Evolutionary conservation across 2,113 vertebrate genomes (phyloP), one percentile per base, ranked within the genome.

Genomic region (Anolis carolinensis): DNA sequence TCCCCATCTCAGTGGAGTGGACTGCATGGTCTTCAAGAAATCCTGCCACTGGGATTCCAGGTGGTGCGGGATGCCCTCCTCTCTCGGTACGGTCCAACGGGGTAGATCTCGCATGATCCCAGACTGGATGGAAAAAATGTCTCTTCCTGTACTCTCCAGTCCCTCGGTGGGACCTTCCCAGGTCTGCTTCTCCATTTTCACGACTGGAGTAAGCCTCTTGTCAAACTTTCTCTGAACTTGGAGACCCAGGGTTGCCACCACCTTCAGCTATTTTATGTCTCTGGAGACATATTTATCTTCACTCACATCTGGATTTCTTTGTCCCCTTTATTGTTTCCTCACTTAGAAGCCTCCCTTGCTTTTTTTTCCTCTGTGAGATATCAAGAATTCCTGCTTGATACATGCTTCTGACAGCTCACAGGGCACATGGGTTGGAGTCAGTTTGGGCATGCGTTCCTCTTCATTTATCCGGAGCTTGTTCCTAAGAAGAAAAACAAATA

Each of bases 11-110:
- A 44, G 4, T 3, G n/a, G 44, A 30, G 79, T 59, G 2, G 85
- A 68, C 21, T 81, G 85, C 59, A 72, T 36, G 7, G 70, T 75
- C 71, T 81, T 86, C 71, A 86, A 23, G 44, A 81, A 81, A 67
- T 81, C 85, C 59, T 81, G 79, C 85, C 85, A 86, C 23, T 86
- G 85, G 23, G 71, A 48, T 14, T 84, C 59, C 59, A 84, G 30
- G 59, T 2, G 36, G 18, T 84, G 71, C 21, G 85, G 79, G 11
- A 81, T 50, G 59, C 71, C 71, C 59, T 75, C 79, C 3, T 81
- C 79, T 10, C n/a, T 39, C 3, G 44, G 44, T 1, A 25, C 9
- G 50, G 36, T 59, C 71, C 79, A 65, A 44, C 25, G 39, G 36
- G 79, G 71, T 13, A 81, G 25, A 11, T 81, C 85, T 59, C 25